Evolutionary conservation across 2,888 invertebrate species (phyloP).

Genomic region (Torymus texanus): DNA sequence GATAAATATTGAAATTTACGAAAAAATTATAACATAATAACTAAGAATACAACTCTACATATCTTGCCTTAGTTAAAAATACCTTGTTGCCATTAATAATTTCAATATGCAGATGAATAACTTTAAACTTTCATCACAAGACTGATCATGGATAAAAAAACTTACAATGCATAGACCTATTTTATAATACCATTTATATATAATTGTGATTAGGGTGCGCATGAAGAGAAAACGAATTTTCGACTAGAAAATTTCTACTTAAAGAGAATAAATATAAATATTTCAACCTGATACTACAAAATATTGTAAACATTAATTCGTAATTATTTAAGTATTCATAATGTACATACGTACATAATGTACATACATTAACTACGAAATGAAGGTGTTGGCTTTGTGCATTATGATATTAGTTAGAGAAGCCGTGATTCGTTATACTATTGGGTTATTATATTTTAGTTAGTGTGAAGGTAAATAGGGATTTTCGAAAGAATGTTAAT

Average conservation of each 20-base stretch:
- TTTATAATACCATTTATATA: not conserved
- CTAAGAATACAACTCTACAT: no score
- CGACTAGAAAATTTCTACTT: not conserved
- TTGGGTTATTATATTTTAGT: no score
- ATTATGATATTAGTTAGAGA: not conserved
- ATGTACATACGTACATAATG: conserved; percentile 10
- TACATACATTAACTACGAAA: not conserved
- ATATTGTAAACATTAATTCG: not conserved
- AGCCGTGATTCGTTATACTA: no score
- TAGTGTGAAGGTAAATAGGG: no score
- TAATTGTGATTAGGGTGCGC: not conserved
- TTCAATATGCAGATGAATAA: no score
- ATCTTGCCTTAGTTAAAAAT: no score
- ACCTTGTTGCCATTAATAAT: no score
- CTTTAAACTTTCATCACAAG: no score
- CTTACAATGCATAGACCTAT: not conserved
- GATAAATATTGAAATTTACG: no score
- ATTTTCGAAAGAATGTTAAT: no score
- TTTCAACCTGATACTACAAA: not conserved
- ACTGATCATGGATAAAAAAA: not conserved
- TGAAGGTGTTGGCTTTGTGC: conserved; percentile 28
- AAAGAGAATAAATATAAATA: conserved; percentile 4
- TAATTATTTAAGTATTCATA: conserved; percentile 15
- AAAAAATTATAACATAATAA: no score
- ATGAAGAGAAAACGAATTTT: conserved; percentile 1